These are phyloP conservation scores for Listrodromus nycthemerus DNA, from an alignment of 2,888 invertebrate species.

Conservation along the genomic window DNA sequence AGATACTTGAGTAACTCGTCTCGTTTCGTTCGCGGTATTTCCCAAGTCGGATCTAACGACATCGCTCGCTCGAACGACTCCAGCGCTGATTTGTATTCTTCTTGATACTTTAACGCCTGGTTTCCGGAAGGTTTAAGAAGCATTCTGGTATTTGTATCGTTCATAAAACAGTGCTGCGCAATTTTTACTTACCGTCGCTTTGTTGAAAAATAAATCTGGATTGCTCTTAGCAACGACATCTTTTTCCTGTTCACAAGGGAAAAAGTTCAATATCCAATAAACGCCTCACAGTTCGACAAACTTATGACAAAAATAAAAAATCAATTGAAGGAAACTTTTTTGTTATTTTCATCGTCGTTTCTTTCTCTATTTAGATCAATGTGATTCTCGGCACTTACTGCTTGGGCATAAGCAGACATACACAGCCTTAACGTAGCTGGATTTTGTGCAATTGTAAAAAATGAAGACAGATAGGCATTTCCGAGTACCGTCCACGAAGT, in stretches of 20 bases:
- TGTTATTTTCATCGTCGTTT: background rate
- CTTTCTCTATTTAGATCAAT: background rate
- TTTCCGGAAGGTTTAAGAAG: constrained; percentile 17
- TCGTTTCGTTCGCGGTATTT: constrained; percentile 87
- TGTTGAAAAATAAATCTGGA: constrained; percentile 93
- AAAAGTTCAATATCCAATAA: background rate
- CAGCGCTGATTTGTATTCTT: constrained; percentile 90
- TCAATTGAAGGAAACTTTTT: background rate
- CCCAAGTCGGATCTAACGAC: constrained; percentile 92
- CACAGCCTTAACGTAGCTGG: constrained; percentile 90
- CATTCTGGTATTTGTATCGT: background rate
- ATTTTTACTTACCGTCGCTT: constrained; percentile 90
- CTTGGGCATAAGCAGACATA: constrained; percentile 93
- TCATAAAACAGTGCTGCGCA: background rate
- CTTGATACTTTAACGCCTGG: constrained; percentile 92
- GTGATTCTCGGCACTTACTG: constrained; percentile 85
- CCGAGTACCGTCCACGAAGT: constrained; percentile 94
- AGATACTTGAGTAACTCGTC: constrained; percentile 88
- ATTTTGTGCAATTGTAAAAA: constrained; percentile 91
- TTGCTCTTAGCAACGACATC: constrained; percentile 90
- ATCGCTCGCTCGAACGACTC: constrained; percentile 89
- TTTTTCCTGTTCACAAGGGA: constrained; percentile 86
- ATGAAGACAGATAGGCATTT: constrained; percentile 93
- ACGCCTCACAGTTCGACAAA: too few species aligned
- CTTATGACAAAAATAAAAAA: background rate